A percentile compares a stretch with the other conserved stretches of the same genome.
phyloP scores from a whole-genome alignment of 2,888 invertebrate species.

The Drymonia ruficornis region DNA sequence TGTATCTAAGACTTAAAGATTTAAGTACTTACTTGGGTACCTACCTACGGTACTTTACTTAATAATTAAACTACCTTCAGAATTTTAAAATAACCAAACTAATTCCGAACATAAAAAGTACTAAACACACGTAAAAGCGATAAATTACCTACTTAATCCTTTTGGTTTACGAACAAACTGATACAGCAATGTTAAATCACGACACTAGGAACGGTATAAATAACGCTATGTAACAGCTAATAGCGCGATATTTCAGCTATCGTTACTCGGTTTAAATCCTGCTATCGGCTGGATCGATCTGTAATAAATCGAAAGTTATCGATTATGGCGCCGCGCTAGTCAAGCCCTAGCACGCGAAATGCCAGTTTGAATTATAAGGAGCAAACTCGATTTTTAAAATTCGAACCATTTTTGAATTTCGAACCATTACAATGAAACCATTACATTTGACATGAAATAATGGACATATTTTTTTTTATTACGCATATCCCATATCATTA shows the following conservation, averaged over 20 bases:
- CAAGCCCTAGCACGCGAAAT: constrained; percentile 11
- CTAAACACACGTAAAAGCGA: neutral
- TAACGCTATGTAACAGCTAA: constrained; percentile 27
- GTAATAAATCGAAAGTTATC: constrained; percentile 47
- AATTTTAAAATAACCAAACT: too few species aligned
- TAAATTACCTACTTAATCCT: constrained; percentile 1
- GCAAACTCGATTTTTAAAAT: too few species aligned
- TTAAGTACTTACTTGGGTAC: too few species aligned
- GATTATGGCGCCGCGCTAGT: constrained; percentile 41
- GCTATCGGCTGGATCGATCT: constrained; percentile 38
- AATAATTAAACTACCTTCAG: too few species aligned
- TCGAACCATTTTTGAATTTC: too few species aligned
- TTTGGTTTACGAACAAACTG: neutral
- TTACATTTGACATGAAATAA: too few species aligned
- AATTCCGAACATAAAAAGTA: too few species aligned
- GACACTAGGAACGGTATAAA: constrained; percentile 27
- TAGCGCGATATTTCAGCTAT: constrained; percentile 38
- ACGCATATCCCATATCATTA: too few species aligned
- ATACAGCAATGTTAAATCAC: constrained; percentile 23
- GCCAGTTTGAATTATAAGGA: neutral
- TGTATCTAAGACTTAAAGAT: too few species aligned
- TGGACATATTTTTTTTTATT: too few species aligned
- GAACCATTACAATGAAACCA: too few species aligned
- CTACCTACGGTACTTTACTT: too few species aligned
- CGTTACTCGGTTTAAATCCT: constrained; percentile 35